Conservation (phyloP, 2,888 invertebrate species). For the Heliconius sara region DNA sequence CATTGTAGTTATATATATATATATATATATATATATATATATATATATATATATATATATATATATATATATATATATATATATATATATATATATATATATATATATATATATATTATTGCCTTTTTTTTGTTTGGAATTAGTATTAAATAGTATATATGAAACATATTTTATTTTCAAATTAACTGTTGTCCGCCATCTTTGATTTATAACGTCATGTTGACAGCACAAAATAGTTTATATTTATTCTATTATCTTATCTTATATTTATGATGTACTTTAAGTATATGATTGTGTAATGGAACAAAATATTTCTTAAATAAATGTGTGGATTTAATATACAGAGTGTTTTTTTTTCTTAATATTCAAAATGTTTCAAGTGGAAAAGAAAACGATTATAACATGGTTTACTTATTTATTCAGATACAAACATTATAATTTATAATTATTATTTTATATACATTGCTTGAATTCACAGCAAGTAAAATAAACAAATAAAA, state of each 20-base stretch:
- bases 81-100: too few relatives aligned
- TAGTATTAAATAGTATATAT: too few relatives aligned
- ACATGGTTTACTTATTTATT: background rate
- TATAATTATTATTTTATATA: constrained; percentile 1
- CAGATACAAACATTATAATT: background rate
- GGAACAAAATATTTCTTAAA: constrained; percentile 37
- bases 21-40: background rate
- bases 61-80: too few relatives aligned
- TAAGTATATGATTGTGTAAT: constrained; percentile 40
- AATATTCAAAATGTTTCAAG: background rate
- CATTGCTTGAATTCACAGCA: background rate
- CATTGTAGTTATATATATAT: too few relatives aligned
- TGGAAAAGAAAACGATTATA: background rate
- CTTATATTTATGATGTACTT: constrained; percentile 23
- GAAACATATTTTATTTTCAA: background rate
- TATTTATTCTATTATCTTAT: constrained; percentile 11
- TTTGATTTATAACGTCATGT: constrained; percentile 7
- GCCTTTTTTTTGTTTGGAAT: background rate
- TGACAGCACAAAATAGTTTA: constrained; percentile 33
- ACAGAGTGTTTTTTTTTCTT: too few relatives aligned
- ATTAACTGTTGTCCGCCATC: background rate
- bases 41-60: too few relatives aligned
- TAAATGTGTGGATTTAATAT: constrained; percentile 38
- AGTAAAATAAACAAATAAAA: background rate
- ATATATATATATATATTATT: background rate